Conservation (phyloP, 2,113 vertebrate genomes). For the Macrotus californicus region DNA sequence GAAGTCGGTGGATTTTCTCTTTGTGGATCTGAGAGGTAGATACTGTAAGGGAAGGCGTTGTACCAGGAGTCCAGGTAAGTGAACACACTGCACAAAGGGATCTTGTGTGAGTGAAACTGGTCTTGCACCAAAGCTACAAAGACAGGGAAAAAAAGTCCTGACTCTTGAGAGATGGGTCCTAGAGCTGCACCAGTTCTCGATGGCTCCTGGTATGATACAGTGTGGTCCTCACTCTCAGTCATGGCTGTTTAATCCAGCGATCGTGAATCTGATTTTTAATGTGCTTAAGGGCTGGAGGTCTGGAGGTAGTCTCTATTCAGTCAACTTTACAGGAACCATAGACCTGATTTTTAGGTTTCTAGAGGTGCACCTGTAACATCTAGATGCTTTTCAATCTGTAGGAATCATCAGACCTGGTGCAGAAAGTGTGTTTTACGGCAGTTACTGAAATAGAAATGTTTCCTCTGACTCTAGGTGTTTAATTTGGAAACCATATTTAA, state of each 20-base stretch:
- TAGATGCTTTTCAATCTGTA: not conserved
- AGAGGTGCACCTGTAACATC: fast-evolving
- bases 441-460: too few relatives aligned
- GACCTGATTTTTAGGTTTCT: not conserved
- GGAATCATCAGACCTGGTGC: not conserved
- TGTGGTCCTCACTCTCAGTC: not conserved
- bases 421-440: too few relatives aligned
- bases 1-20: not conserved
- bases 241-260: not conserved
- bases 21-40: not conserved
- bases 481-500: too few relatives aligned
- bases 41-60: not conserved
- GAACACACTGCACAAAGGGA: not conserved
- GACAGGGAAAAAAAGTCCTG: not conserved
- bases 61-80: not conserved
- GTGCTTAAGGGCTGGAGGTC: not conserved
- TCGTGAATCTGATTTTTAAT: not conserved
- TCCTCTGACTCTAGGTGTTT: too few relatives aligned
- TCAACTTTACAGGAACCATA: not conserved
- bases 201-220: not conserved
- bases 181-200: too few relatives aligned
- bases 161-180: not conserved
- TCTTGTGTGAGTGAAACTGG: not conserved
- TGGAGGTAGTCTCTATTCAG: not conserved
- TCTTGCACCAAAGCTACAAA: not conserved